These are phyloP conservation scores for Hymenochirus boettgeri DNA, from an alignment of 2,113 vertebrate species.

Conservation along the genomic window DNA sequence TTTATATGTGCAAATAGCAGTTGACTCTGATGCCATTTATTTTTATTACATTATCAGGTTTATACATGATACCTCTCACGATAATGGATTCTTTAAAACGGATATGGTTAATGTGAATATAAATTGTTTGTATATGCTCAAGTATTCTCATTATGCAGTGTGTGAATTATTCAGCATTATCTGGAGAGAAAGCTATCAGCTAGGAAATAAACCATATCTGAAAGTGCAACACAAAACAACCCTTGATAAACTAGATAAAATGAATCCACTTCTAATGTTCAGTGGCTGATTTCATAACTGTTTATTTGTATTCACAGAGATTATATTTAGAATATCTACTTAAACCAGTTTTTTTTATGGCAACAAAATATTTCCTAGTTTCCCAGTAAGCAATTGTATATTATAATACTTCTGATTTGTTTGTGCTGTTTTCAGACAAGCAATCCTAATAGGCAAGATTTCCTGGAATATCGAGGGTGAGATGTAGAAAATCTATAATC, in stretches of 20 bases:
- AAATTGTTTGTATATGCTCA: slow-evolving; percentile 2
- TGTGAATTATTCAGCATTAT: slow-evolving; percentile 2
- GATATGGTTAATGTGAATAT: slow-evolving; percentile 11
- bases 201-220: neutral
- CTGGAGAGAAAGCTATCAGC: neutral
- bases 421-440: too few species aligned
- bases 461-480: too few species aligned
- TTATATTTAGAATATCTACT: neutral
- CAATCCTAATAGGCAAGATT: too few species aligned
- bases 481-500: too few species aligned
- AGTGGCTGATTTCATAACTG: neutral
- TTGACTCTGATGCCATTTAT: too few species aligned
- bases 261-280: neutral
- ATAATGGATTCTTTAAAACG: slow-evolving; percentile 4
- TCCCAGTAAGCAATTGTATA: too few species aligned
- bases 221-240: neutral
- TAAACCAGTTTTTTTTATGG: neutral
- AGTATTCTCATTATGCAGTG: slow-evolving; percentile 1
- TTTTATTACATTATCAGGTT: neutral
- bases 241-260: neutral
- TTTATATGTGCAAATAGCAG: too few species aligned
- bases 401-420: too few species aligned
- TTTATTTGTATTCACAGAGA: neutral
- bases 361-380: too few species aligned
- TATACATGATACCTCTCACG: neutral